phyloP scores from a whole-genome alignment of 2,797 vertebrate genomes.

The Pseudochaenichthys georgianus region DNA sequence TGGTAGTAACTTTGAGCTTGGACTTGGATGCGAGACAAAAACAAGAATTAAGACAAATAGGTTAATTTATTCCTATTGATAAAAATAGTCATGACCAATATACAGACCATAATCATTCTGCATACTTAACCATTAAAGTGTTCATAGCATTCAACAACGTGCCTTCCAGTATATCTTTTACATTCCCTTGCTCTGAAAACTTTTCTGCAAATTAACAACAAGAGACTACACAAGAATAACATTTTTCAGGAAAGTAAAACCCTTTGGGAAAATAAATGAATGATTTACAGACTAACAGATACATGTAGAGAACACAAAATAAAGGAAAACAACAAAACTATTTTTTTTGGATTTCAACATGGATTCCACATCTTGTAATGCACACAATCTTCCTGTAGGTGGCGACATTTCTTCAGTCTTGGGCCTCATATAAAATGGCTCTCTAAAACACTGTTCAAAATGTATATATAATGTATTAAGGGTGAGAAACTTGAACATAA shows the following conservation, averaged over 20 bases:
- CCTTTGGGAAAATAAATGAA: background rate
- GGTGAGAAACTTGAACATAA: background rate
- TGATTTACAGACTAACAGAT: background rate
- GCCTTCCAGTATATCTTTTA: constrained; percentile 9
- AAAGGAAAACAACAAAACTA: too few species aligned
- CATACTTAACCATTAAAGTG: constrained; percentile 80
- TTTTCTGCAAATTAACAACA: background rate
- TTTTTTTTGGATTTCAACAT: too few species aligned
- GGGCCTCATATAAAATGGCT: background rate
- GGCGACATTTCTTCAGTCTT: constrained; percentile 6
- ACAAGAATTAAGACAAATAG: constrained; percentile 53
- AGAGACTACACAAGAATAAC: background rate
- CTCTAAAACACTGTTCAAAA: background rate
- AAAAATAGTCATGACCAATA: constrained; percentile 88
- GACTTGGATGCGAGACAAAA: constrained; percentile 10
- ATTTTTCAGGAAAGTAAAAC: background rate
- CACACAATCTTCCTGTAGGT: background rate
- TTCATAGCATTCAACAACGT: background rate
- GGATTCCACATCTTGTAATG: constrained; percentile 18
- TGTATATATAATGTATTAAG: background rate
- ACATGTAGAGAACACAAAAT: background rate
- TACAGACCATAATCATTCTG: constrained; percentile 49
- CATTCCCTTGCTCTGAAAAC: constrained; percentile 7
- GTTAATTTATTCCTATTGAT: constrained; percentile 87
- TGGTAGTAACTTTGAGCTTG: background rate